Percentiles rank a stretch among this genome's conserved stretches.
These are phyloP conservation scores for Nipponia nippon DNA, from an alignment of 2,113 vertebrate species.

Conservation along the genomic window DNA sequence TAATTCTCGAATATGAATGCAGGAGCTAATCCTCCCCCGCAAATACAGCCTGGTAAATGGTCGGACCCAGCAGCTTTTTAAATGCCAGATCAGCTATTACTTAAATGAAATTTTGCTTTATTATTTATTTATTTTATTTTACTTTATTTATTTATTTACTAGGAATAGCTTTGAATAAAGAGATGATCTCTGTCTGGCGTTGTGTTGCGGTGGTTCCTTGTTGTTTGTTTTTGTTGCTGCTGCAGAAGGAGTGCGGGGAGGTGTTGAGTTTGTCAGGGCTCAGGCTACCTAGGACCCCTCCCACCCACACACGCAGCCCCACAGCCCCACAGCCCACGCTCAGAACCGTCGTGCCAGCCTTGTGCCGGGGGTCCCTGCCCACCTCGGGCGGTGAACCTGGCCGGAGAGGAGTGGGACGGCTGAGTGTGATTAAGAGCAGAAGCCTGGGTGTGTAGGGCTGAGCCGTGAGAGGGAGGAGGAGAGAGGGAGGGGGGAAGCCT, in stretches of 20 bases:
- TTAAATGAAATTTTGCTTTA: constrained; percentile 10
- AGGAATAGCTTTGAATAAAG: background rate
- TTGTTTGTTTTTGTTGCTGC: background rate
- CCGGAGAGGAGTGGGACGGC: background rate
- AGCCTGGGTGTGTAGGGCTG: background rate
- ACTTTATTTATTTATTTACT: background rate
- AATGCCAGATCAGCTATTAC: constrained; percentile 33
- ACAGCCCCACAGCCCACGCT: fast-evolving
- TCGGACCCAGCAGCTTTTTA: background rate
- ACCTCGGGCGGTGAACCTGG: fast-evolving
- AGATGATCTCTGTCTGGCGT: background rate
- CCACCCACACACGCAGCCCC: fast-evolving
- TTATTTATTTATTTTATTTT: constrained; percentile 14
- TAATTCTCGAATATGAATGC: constrained; percentile 63
- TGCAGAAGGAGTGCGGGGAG: background rate
- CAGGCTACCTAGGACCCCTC: background rate
- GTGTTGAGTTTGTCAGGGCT: background rate
- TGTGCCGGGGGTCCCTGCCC: background rate
- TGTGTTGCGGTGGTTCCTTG: background rate
- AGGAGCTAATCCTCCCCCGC: background rate
- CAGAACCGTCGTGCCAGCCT: fast-evolving
- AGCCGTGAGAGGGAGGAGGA: background rate
- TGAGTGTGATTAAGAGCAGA: background rate
- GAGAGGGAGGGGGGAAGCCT: background rate
- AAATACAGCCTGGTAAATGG: constrained; percentile 19